phyloP scores from a whole-genome alignment of 1,140 invertebrate genomes.

The Euglossa dilemma region DNA sequence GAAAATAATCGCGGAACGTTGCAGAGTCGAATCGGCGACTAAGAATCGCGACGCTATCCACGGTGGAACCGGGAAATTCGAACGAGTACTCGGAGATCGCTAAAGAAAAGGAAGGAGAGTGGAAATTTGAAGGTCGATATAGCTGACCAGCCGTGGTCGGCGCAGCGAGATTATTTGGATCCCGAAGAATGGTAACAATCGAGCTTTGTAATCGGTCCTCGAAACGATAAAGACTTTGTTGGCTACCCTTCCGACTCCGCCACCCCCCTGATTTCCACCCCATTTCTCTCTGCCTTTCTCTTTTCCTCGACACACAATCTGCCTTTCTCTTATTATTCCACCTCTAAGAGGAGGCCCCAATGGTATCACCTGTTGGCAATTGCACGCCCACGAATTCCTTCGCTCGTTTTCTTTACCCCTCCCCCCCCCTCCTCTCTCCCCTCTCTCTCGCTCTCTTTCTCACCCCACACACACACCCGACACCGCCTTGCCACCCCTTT shows the following conservation, averaged over 20 bases:
- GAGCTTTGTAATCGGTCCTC: constrained; percentile 74
- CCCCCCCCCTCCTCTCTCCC: neutral
- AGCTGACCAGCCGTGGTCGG: constrained; percentile 33
- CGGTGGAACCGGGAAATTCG: neutral
- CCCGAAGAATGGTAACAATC: constrained; percentile 70
- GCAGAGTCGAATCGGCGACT: no score
- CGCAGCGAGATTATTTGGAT: constrained; percentile 69
- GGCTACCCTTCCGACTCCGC: constrained; percentile 63
- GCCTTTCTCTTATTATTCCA: constrained; percentile 67
- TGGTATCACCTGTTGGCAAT: constrained; percentile 75
- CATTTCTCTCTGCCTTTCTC: constrained; percentile 53
- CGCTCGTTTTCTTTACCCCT: constrained; percentile 5
- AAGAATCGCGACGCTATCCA: no score
- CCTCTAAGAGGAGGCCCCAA: constrained; percentile 63
- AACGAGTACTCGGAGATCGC: neutral
- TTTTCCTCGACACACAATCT: constrained; percentile 47
- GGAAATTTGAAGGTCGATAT: constrained; percentile 40
- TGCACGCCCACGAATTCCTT: constrained; percentile 59
- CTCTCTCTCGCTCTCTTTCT: constrained; percentile 16
- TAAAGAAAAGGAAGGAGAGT: neutral
- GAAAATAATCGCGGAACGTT: neutral
- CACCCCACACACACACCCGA: no score
- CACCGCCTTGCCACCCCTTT: no score
- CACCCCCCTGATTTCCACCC: constrained; percentile 47
- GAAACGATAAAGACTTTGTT: constrained; percentile 74